phyloP scores from a whole-genome alignment of 2,888 invertebrate species.

The Caradrina clavipalpis region DNA sequence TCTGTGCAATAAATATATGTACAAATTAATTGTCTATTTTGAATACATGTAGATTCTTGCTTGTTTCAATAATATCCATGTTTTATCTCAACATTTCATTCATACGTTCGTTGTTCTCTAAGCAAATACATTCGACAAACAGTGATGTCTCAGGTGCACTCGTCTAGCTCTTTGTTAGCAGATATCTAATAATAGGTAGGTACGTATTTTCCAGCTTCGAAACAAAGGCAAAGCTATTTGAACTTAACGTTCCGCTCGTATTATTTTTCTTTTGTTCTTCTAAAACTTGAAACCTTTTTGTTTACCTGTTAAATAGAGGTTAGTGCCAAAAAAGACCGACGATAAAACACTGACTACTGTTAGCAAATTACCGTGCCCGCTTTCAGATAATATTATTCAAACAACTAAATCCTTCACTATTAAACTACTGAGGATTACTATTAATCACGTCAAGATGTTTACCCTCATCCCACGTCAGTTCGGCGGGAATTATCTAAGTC shows the following conservation, averaged over 20 bases:
- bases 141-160: constrained; percentile 66
- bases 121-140: constrained; percentile 52
- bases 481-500: constrained; percentile 85
- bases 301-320: constrained; percentile 45
- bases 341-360: constrained; percentile 55
- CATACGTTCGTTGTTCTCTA: constrained; percentile 5
- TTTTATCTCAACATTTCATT: constrained; percentile 4
- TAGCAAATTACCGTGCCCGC: constrained; percentile 74
- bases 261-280: constrained; percentile 50
- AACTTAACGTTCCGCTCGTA: constrained; percentile 36
- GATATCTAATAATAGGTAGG: constrained; percentile 66
- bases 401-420: constrained; percentile 86
- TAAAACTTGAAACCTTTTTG: constrained; percentile 42
- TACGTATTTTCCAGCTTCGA: constrained; percentile 62
- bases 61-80: not conserved
- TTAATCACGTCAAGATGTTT: constrained; percentile 89
- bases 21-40: not conserved
- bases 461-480: constrained; percentile 88
- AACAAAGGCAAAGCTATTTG: constrained; percentile 59
- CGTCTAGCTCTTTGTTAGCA: constrained; percentile 67
- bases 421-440: constrained; percentile 88
- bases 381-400: constrained; percentile 81
- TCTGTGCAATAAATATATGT: not conserved
- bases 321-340: constrained; percentile 29
- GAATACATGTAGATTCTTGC: not conserved